Conservation (phyloP, 2,888 invertebrate species). For the Watsonalla cultraria region DNA sequence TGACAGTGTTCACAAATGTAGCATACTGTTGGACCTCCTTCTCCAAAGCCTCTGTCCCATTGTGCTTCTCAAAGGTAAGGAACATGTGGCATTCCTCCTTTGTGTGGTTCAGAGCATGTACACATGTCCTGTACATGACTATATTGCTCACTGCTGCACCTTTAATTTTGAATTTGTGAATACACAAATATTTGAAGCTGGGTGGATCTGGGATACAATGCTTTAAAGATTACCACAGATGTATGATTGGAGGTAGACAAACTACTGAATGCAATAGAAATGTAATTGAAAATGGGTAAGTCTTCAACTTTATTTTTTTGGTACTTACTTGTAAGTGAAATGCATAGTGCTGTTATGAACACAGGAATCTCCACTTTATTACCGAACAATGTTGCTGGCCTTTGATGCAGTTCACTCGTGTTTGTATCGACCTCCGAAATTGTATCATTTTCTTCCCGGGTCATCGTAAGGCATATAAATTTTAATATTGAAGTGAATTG, state of each 20-base stretch:
- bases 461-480: constrained; percentile 26
- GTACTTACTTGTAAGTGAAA: constrained; percentile 54
- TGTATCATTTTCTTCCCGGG: constrained; percentile 43
- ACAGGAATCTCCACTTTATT: constrained; percentile 65
- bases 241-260: not conserved
- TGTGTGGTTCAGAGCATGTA: constrained; percentile 76
- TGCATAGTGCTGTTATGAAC: constrained; percentile 57
- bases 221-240: constrained; percentile 19
- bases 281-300: no score
- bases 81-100: constrained; percentile 80
- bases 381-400: constrained; percentile 28
- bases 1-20: constrained; percentile 81
- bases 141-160: constrained; percentile 82
- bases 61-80: constrained; percentile 63
- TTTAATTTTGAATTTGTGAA: constrained; percentile 22
- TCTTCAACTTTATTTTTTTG: not conserved
- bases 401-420: constrained; percentile 41
- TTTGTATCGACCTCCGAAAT: constrained; percentile 31
- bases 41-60: constrained; percentile 70
- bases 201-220: no score
- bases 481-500: not conserved
- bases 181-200: no score
- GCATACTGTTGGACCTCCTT: constrained; percentile 81
- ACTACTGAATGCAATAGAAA: constrained; percentile 1
- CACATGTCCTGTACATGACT: constrained; percentile 84